phyloP scores from a whole-genome alignment of 2,113 vertebrate species.

The Glaucidium brasilianum region DNA sequence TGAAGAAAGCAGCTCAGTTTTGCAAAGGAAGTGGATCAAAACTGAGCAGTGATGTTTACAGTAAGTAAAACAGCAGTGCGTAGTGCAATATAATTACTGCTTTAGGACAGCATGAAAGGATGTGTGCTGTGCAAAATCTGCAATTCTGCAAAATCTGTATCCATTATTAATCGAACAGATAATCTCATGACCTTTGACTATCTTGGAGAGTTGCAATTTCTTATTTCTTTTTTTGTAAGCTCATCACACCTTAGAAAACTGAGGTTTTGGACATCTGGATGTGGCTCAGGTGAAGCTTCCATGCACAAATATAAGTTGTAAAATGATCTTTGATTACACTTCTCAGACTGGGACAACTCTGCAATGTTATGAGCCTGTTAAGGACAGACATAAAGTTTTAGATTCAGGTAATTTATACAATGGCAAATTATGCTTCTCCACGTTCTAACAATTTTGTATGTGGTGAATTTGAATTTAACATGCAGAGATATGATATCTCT shows the following conservation, averaged over 20 bases:
- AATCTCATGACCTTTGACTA: background rate
- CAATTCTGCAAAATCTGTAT: background rate
- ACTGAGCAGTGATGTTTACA: background rate
- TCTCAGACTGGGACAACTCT: background rate
- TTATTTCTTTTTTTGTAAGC: background rate
- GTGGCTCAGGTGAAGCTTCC: background rate
- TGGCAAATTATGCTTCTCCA: background rate
- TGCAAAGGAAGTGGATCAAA: background rate
- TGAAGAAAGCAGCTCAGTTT: background rate
- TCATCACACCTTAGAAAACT: background rate
- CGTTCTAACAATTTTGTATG: background rate
- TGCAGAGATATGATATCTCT: accelerated
- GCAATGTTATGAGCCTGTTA: background rate
- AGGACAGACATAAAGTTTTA: background rate
- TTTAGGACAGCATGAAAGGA: background rate
- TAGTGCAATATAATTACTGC: background rate
- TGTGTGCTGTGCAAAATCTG: background rate
- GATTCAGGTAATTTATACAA: background rate
- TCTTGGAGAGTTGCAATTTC: background rate
- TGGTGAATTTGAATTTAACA: background rate
- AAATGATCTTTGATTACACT: background rate
- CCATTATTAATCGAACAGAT: background rate
- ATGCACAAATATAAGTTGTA: accelerated
- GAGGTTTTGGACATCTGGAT: accelerated
- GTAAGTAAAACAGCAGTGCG: background rate